A percentile compares a stretch with the other conserved stretches of the same genome.
Conservation (phyloP, 2,888 invertebrate species). For the Biston betularia region DNA sequence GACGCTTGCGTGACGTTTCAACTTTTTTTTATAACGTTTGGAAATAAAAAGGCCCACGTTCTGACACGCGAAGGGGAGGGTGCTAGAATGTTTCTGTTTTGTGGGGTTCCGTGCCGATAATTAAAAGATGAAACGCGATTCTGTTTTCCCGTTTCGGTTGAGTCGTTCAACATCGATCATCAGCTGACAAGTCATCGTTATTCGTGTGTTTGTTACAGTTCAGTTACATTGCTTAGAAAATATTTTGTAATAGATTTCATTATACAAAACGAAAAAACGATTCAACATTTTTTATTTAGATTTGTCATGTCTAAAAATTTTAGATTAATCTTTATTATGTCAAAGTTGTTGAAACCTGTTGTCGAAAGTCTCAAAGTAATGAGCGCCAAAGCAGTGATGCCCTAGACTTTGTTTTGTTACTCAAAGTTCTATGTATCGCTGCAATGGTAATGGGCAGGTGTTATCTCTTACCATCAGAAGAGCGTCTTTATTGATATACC, state of each 20-base stretch:
- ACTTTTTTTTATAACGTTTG: slow-evolving; percentile 50
- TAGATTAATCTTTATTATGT: too few relatives aligned
- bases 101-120: slow-evolving; percentile 37
- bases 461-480: too few relatives aligned
- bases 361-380: too few relatives aligned
- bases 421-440: too few relatives aligned
- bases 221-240: neutral
- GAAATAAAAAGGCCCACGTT: slow-evolving; percentile 51
- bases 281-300: too few relatives aligned
- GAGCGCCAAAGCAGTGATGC: too few relatives aligned
- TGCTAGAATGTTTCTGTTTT: slow-evolving; percentile 38
- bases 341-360: too few relatives aligned
- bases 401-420: too few relatives aligned
- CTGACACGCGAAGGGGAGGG: slow-evolving; percentile 46
- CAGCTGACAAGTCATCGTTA: slow-evolving; percentile 18
- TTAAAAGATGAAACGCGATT: slow-evolving; percentile 40
- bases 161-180: slow-evolving; percentile 13
- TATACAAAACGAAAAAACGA: too few relatives aligned
- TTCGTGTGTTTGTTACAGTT: slow-evolving; percentile 11
- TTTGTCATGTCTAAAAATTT: too few relatives aligned
- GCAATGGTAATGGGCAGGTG: too few relatives aligned
- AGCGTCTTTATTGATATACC: too few relatives aligned
- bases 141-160: slow-evolving; percentile 29
- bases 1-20: slow-evolving; percentile 51
- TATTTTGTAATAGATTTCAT: neutral